Evolutionary conservation across 2,797 vertebrate genomes (phyloP).

Genomic region (Moxostoma hubbsi): DNA sequence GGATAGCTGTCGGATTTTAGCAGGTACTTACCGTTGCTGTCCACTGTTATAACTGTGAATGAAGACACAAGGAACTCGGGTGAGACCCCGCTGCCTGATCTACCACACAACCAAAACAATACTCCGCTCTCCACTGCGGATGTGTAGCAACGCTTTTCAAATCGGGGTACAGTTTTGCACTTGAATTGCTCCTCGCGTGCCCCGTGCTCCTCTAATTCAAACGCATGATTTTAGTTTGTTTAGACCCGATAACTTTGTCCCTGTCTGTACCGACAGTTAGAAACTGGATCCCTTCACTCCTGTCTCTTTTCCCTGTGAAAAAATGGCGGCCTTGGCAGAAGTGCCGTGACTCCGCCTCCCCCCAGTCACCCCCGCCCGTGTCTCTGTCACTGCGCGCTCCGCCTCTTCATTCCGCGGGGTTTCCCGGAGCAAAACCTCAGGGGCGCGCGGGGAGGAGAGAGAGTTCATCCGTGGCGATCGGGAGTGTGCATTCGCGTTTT

Average conservation of each 20-base stretch:
- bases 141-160: slow-evolving; percentile 77
- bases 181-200: slow-evolving; percentile 46
- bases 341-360: slow-evolving; percentile 80
- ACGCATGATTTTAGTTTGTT: slow-evolving; percentile 55
- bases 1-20: not conserved
- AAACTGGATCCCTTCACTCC: slow-evolving; percentile 85
- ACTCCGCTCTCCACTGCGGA: slow-evolving; percentile 88
- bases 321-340: slow-evolving; percentile 96
- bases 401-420: slow-evolving; percentile 86
- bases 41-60: slow-evolving; percentile 80
- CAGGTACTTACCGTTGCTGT: slow-evolving; percentile 87
- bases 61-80: slow-evolving; percentile 76
- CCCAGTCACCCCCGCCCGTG: slow-evolving; percentile 64
- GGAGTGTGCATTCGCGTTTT: not conserved
- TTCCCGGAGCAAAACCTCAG: slow-evolving; percentile 82
- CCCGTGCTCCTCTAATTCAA: slow-evolving; percentile 46
- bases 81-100: slow-evolving; percentile 82
- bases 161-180: slow-evolving; percentile 49
- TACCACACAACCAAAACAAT: slow-evolving; percentile 89
- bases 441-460: slow-evolving; percentile 76
- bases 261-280: slow-evolving; percentile 79
- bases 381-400: slow-evolving; percentile 64
- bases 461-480: slow-evolving; percentile 52
- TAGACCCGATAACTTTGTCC: slow-evolving; percentile 73
- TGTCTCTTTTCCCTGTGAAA: slow-evolving; percentile 93